Percentiles rank a stretch among this genome's conserved stretches.
Evolutionary conservation across 92 coral and sea anemone species (phyloP).

Genomic region (Bergia puertoricense): DNA sequence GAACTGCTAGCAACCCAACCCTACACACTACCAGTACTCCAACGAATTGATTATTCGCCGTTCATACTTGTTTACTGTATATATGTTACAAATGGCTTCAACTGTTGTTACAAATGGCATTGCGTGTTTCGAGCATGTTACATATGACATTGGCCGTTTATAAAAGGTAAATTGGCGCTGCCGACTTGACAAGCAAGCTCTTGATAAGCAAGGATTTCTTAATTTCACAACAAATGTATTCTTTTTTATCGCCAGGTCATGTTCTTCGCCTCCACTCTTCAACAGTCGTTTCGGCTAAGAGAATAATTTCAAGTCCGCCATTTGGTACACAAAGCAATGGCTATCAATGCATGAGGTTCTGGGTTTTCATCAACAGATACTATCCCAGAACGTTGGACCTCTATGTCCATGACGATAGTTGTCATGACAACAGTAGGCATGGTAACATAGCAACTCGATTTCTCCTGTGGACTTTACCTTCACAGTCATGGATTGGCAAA

Average conservation of each 20-base stretch:
- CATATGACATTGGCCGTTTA: too few species aligned
- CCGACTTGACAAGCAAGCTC: neutral
- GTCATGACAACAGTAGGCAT: neutral
- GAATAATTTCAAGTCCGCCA: slow-evolving; percentile 15
- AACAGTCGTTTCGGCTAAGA: slow-evolving; percentile 14
- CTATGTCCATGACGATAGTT: neutral
- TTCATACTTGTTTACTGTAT: too few species aligned
- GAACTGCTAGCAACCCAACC: too few species aligned
- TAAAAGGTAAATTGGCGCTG: too few species aligned
- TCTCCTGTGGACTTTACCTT: neutral
- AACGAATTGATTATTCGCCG: too few species aligned
- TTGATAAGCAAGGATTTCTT: too few species aligned
- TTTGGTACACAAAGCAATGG: neutral
- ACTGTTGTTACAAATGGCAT: too few species aligned
- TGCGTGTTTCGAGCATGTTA: too few species aligned
- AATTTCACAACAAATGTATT: too few species aligned
- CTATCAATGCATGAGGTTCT: slow-evolving; percentile 7
- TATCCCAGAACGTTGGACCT: slow-evolving; percentile 5
- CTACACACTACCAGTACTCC: too few species aligned
- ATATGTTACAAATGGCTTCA: too few species aligned
- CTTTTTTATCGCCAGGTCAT: neutral
- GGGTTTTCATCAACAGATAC: slow-evolving; percentile 7
- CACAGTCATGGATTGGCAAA: slow-evolving; percentile 12
- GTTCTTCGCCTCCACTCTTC: slow-evolving; percentile 16
- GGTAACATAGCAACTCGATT: neutral